Conservation (phyloP, 2,113 vertebrate genomes). For the Sinocyclocheilus maitianheensis region DNA sequence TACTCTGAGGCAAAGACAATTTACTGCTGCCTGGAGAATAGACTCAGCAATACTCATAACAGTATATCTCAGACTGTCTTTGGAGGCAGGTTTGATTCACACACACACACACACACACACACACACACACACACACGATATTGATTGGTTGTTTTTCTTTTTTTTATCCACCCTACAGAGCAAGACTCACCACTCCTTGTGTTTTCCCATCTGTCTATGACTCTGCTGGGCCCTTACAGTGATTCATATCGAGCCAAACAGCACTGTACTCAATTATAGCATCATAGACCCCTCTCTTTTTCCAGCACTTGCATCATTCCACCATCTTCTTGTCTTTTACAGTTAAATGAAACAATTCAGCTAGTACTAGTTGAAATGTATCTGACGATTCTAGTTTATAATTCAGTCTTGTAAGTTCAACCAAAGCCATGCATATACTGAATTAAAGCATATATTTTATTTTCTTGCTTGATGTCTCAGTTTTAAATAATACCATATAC, state of each 20-base stretch:
- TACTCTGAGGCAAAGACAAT: conserved; percentile 38
- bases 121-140: not conserved
- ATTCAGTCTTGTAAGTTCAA: not conserved
- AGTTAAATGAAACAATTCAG: not conserved
- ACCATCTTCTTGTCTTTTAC: conserved; percentile 11
- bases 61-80: conserved; percentile 46
- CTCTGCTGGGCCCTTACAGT: conserved; percentile 27
- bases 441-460: not conserved
- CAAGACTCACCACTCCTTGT: conserved; percentile 41
- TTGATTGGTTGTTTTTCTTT: conserved; percentile 31
- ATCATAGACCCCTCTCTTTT: conserved; percentile 9
- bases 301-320: conserved; percentile 14
- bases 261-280: conserved; percentile 6
- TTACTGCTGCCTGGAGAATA: conserved; percentile 41
- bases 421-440: not conserved
- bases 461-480: not conserved
- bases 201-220: conserved; percentile 42
- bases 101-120: not conserved
- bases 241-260: conserved; percentile 31
- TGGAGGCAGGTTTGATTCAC: conserved; percentile 30
- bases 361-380: not conserved
- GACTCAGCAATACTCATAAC: conserved; percentile 46
- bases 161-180: conserved; percentile 39
- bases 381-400: not conserved
- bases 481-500: not conserved